Evolutionary conservation across 2,797 vertebrate species (phyloP), one percentile per base, ranked within the genome.

Genomic region (Sebastes itinus): DNA sequence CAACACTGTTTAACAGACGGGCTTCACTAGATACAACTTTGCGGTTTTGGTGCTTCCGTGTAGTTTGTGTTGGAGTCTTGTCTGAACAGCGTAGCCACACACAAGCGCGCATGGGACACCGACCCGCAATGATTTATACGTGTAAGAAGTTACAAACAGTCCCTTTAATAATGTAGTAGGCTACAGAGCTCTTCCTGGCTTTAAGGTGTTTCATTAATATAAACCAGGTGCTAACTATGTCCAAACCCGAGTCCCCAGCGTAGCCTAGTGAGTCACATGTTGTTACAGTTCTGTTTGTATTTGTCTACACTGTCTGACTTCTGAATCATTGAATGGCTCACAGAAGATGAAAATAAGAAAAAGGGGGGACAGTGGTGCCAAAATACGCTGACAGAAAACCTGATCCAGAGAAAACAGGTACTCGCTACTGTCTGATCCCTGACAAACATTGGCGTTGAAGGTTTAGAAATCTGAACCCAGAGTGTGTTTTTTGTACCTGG

Each of bases 401-500:
- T 38, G 23, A 60, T n/a, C n/a, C 61, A 38, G 32, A 54, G 22
- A 27, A 20, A 20, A 46, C 42, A 46, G 42, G 6, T 46, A 46
- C 42, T 46, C 42, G 5, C n/a, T 32, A 7, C 42, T 4, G 13
- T 35, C n/a, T 69, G 42, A 62, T 54, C 35, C 11, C 33, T 33
- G 12, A 9, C 6, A 32, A 18, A 52, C 22, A 14, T 12, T 28
- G 18, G 56, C 12, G 6, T n/a, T 35, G 11, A 67, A 52, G 20
- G 27, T 16, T 71, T 56, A 62, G 16, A 49, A 11, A 49, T 14
- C 2, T 65, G 8, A 22, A 55, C 5, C 23, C 32, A 54, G 30
- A 22, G 28, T 63, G 58, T 68, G 61, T 38, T 38, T 59, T 42
- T 54, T 3, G 10, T 95, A 99, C 98, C 97, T 99, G 98, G 61